These are phyloP conservation scores for Onychomys leucogaster DNA, from an alignment of 2,797 vertebrate genomes.

Conservation along the genomic window DNA sequence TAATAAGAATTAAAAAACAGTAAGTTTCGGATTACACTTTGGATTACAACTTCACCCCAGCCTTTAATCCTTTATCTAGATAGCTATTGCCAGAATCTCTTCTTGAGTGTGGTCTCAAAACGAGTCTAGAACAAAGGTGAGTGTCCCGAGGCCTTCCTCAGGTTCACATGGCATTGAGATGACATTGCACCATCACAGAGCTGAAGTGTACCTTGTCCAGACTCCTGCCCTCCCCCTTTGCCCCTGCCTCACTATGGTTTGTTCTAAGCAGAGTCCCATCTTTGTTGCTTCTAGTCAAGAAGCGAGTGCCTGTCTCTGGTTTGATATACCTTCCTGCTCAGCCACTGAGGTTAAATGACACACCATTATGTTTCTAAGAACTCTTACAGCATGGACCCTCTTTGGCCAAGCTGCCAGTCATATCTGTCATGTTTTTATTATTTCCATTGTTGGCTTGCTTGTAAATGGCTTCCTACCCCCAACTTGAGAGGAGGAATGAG, in stretches of 20 bases:
- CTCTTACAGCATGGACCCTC: fast-evolving
- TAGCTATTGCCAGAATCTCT: not conserved
- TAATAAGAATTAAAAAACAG: no score
- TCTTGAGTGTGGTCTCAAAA: not conserved
- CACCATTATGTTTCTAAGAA: not conserved
- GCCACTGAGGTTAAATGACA: not conserved
- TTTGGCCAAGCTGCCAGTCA: no score
- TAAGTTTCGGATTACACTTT: no score
- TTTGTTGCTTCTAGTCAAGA: not conserved
- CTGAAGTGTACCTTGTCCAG: not conserved
- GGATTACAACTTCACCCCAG: not conserved
- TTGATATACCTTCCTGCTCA: not conserved
- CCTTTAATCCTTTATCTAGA: not conserved
- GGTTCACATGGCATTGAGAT: not conserved
- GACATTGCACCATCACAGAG: not conserved
- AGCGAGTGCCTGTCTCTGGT: not conserved
- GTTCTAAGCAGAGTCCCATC: not conserved
- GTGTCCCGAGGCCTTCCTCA: not conserved
- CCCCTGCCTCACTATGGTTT: not conserved
- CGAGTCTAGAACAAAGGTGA: not conserved
- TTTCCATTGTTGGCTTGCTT: not conserved
- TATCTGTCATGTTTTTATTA: no score
- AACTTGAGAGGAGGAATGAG: not conserved
- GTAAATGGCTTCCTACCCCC: not conserved
- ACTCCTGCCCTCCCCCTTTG: not conserved